phyloP scores from a whole-genome alignment of 2,113 vertebrate species.

The Chunga burmeisteri region DNA sequence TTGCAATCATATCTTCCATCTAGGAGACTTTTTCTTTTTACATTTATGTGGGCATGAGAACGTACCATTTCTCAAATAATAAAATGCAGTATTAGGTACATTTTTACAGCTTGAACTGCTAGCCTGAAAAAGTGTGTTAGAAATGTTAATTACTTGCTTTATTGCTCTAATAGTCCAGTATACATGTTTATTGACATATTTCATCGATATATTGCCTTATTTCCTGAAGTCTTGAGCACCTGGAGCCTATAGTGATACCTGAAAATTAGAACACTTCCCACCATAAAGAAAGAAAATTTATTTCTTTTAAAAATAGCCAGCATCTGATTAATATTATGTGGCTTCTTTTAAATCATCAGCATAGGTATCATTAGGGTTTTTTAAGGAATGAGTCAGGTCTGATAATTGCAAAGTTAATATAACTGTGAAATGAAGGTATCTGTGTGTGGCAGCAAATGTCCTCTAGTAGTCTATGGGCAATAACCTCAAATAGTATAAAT shows the following conservation, averaged over 20 bases:
- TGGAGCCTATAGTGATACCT: background rate
- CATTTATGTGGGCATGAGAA: background rate
- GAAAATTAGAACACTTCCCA: background rate
- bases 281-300: background rate
- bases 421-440: background rate
- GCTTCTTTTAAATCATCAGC: background rate
- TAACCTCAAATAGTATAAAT: background rate
- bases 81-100: background rate
- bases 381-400: background rate
- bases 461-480: background rate
- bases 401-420: constrained; percentile 20
- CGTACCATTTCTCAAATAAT: background rate
- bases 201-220: background rate
- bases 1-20: background rate
- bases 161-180: background rate
- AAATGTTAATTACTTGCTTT: background rate
- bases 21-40: background rate
- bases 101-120: background rate
- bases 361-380: background rate
- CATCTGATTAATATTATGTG: background rate
- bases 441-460: background rate
- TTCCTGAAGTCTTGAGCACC: background rate
- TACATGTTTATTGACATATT: background rate
- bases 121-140: background rate
- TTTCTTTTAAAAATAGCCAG: background rate